Base-by-base conservation (phyloP, 2,888 invertebrate genomes). In the Digitonthophagus gazella region DNA sequence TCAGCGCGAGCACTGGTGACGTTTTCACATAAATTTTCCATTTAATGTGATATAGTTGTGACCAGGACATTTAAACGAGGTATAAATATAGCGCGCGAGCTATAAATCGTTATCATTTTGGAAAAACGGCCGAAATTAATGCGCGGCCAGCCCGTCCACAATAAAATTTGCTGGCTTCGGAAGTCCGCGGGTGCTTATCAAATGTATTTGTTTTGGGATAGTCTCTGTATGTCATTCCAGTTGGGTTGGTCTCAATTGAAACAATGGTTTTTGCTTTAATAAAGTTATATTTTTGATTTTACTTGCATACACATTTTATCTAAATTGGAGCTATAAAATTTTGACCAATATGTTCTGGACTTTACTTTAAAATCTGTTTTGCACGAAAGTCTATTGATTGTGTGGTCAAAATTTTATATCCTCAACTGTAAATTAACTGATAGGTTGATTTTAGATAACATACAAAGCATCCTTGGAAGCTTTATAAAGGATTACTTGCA, bases 401-500 rank as follows among this genome's bases (percentile, higher is more conserved):
- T n/a, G n/a, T n/a, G n/a, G n/a, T n/a, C n/a, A n/a, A n/a, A n/a
- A n/a, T n/a, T n/a, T n/a, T n/a, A n/a, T n/a, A n/a, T n/a, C n/a
- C n/a, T n/a, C n/a, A 44, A 44, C 6, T 44, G 28, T 44, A 44
- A 44, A 44, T 44, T 44, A 44, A 44, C 28, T 44, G 28, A 44
- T 6, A 44, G 28, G 28, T 16, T n/a, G 15, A 19, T 5, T 5
- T 18, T n/a, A 61, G 61, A 61, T 61, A 61, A 61, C 19, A 61
- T 61, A 20, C 20, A 61, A 18, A 61, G 19, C 61, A 5, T 18
- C 61, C 61, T 18, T 19, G 16, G 61, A 56, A 58, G 71, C 65
- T 72, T 71, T 73, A 74, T 76, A 75, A 76, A 73, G 71, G 72
- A 76, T 75, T 72, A 72, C 72, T 74, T 74, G 73, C 73, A 75